Evolutionary conservation across 2,797 vertebrate genomes (phyloP).

Genomic region (Synaphobranchus kaupii): DNA sequence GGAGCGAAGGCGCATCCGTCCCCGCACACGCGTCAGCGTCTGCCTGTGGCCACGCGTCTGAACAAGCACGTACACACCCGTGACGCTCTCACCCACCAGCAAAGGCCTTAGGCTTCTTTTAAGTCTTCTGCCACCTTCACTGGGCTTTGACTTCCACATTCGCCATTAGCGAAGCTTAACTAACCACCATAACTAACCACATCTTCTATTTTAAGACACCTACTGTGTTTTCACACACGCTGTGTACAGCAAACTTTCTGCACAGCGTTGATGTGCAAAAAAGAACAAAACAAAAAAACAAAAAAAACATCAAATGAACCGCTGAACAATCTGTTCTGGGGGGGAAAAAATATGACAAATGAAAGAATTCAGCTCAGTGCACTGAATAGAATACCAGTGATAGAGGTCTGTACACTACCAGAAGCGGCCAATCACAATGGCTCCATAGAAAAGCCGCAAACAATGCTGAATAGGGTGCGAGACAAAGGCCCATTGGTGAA

Average conservation of each 20-base stretch:
- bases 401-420: conserved; percentile 52
- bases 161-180: not conserved
- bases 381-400: conserved; percentile 57
- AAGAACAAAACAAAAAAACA: not conserved
- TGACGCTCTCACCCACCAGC: conserved; percentile 5
- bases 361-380: conserved; percentile 20
- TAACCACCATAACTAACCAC: not conserved
- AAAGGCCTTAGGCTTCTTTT: not conserved
- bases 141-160: not conserved
- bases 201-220: not conserved
- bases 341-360: conserved; percentile 34
- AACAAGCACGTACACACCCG: conserved; percentile 5
- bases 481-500: conserved; percentile 61
- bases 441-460: conserved; percentile 56
- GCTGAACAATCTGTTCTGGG: conserved; percentile 58
- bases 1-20: not conserved
- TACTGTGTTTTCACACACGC: not conserved
- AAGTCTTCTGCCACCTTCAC: not conserved
- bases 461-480: conserved; percentile 58
- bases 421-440: conserved; percentile 60
- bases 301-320: not conserved
- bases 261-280: not conserved
- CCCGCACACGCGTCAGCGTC: not conserved
- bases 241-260: not conserved
- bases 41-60: not conserved